phyloP scores from a whole-genome alignment of 2,888 invertebrate genomes.

The Tenodera sinensis region DNA sequence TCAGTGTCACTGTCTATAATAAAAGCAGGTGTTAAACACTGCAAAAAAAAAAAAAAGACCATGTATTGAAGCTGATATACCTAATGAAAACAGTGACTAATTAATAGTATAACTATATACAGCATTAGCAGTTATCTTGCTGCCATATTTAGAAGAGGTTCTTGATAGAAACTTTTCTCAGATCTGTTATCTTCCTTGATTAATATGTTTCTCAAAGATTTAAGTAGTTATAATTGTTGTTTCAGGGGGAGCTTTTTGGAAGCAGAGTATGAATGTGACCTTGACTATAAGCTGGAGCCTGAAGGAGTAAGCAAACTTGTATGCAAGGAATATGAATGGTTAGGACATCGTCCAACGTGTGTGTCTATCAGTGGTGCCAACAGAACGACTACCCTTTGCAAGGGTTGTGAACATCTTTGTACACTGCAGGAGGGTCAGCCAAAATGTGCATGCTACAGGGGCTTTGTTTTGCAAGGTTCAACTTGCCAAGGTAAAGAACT shows the following conservation, averaged over 20 bases:
- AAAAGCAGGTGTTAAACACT: no score
- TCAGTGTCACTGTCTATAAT: no score
- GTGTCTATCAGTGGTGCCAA: background rate
- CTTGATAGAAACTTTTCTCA: no score
- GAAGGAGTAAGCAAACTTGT: background rate
- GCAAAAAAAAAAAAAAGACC: no score
- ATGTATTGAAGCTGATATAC: no score
- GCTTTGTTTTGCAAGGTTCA: constrained; percentile 13
- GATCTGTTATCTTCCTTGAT: no score
- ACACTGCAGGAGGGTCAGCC: background rate
- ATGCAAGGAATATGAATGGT: constrained; percentile 4
- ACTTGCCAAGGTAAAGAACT: constrained; percentile 18
- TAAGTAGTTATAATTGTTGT: background rate
- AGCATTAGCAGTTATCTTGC: no score
- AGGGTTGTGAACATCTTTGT: constrained; percentile 28
- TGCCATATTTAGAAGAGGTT: no score
- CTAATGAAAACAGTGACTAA: no score
- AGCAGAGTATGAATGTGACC: constrained; percentile 18
- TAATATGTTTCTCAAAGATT: no score
- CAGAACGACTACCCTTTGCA: background rate
- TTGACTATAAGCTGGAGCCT: background rate
- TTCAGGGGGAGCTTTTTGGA: constrained; percentile 3
- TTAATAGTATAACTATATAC: no score
- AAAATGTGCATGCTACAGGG: constrained; percentile 25
- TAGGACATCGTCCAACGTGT: constrained; percentile 10